A percentile compares a stretch with the other conserved stretches of the same genome.
These are phyloP conservation scores for Nasonovia ribisnigri DNA, from an alignment of 2,888 invertebrate species.

Conservation along the genomic window DNA sequence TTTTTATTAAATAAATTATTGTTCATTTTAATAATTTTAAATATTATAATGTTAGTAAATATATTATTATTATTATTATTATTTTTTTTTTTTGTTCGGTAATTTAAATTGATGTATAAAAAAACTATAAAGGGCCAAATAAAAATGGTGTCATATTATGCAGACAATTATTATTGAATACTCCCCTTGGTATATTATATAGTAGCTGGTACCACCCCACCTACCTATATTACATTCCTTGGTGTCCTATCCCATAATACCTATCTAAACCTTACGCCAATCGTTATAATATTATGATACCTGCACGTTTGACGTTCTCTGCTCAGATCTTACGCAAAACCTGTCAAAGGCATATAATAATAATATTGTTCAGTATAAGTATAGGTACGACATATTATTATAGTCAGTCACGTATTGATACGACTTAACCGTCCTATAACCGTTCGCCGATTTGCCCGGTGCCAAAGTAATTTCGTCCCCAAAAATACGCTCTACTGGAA, in stretches of 20 bases:
- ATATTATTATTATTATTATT: conserved; percentile 50
- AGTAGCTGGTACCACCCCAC: neutral
- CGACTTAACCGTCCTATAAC: neutral
- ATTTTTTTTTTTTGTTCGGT: conserved; percentile 39
- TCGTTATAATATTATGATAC: neutral
- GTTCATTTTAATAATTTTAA: conserved; percentile 62
- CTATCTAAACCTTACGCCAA: neutral
- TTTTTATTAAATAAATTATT: conserved; percentile 64
- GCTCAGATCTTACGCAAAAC: too few species aligned
- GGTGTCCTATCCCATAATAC: neutral
- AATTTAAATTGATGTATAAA: conserved; percentile 34
- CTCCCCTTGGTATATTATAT: neutral
- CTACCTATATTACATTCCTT: neutral
- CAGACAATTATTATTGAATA: neutral
- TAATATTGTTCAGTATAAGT: too few species aligned
- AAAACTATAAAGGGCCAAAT: conserved; percentile 35
- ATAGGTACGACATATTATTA: too few species aligned
- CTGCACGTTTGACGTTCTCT: neutral
- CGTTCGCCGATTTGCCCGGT: neutral
- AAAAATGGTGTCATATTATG: conserved; percentile 42
- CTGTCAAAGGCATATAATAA: too few species aligned
- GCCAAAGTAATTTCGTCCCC: too few species aligned
- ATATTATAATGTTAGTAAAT: conserved; percentile 63
- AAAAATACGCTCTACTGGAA: too few species aligned
- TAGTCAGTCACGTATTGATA: neutral